A percentile compares a stretch with the other conserved stretches of the same genome.
Conservation (phyloP, 53 echinoderm and acorn worm genomes). For the Actinopyga echinites region DNA sequence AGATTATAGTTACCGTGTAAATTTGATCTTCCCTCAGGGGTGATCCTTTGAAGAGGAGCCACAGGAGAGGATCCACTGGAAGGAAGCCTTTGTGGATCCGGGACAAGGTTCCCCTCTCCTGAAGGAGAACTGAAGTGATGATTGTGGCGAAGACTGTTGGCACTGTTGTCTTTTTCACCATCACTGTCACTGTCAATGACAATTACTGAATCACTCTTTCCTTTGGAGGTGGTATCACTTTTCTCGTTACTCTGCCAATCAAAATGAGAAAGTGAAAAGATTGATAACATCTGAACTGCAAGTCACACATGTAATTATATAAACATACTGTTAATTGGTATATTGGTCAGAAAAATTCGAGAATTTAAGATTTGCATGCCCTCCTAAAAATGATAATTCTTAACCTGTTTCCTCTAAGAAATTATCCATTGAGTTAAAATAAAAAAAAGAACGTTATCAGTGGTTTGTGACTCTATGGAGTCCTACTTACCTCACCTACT, state of each 20-base stretch:
- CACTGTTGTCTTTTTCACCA: constrained; percentile 76
- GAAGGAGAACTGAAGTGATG: constrained; percentile 20
- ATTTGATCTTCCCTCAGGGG: constrained; percentile 61
- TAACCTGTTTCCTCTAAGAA: too few species aligned
- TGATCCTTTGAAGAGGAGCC: constrained; percentile 20
- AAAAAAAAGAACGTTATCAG: too few species aligned
- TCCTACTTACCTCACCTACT: too few species aligned
- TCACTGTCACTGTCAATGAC: constrained; percentile 99
- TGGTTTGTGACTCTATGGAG: too few species aligned
- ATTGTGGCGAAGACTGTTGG: constrained; percentile 11
- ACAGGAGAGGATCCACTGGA: neutral
- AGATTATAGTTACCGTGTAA: constrained; percentile 60
- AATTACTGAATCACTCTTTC: constrained; percentile 87
- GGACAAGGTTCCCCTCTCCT: neutral
- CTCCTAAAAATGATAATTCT: too few species aligned
- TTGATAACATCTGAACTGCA: too few species aligned
- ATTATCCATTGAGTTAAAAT: too few species aligned
- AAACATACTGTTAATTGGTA: too few species aligned
- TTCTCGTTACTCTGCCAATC: constrained; percentile 17
- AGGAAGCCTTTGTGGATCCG: constrained; percentile 20
- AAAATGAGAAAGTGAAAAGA: too few species aligned
- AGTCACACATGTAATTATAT: too few species aligned
- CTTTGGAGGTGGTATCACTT: neutral
- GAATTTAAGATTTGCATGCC: too few species aligned
- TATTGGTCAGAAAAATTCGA: too few species aligned